Evolutionary conservation across 2,888 invertebrate genomes (phyloP).

Genomic region (Ectemnius continuus): DNA sequence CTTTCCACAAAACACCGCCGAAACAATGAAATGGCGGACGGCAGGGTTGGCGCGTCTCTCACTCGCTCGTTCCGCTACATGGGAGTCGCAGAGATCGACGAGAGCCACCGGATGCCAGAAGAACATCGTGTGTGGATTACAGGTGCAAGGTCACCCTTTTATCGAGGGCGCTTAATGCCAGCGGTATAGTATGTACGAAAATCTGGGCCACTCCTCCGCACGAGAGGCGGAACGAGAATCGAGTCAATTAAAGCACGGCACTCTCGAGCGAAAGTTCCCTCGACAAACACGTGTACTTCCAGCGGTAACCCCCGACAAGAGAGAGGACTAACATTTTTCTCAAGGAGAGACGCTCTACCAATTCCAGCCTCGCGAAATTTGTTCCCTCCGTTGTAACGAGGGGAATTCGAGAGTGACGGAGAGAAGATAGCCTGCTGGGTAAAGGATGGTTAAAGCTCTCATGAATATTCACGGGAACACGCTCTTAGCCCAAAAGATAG

Average conservation of each 20-base stretch:
- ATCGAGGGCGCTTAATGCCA: slow-evolving; percentile 26
- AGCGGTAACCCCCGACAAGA: background rate
- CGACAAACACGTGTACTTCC: too few species aligned
- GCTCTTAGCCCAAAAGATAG: slow-evolving; percentile 34
- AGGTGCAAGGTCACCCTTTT: slow-evolving; percentile 35
- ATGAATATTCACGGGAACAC: slow-evolving; percentile 52
- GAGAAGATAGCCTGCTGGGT: too few species aligned
- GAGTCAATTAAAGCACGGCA: too few species aligned
- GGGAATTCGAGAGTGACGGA: slow-evolving; percentile 1
- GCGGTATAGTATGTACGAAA: slow-evolving; percentile 22
- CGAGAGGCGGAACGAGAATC: too few species aligned
- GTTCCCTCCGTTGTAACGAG: slow-evolving; percentile 45
- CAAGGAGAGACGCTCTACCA: slow-evolving; percentile 11
- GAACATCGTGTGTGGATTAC: slow-evolving; percentile 11
- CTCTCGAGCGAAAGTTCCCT: too few species aligned
- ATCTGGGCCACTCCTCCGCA: background rate
- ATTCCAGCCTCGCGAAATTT: slow-evolving; percentile 43
- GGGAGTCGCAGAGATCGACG: slow-evolving; percentile 32
- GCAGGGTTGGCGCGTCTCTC: slow-evolving; percentile 3
- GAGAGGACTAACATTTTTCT: slow-evolving; percentile 22
- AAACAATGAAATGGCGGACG: slow-evolving; percentile 61
- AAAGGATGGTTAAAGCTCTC: slow-evolving; percentile 22
- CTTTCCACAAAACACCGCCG: slow-evolving; percentile 24
- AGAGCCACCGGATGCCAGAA: slow-evolving; percentile 31
- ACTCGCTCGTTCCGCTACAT: slow-evolving; percentile 23